A percentile compares a stretch with the other conserved stretches of the same genome.
These are phyloP conservation scores for Acrobasis repandana DNA, from an alignment of 2,888 invertebrate species.

Conservation along the genomic window DNA sequence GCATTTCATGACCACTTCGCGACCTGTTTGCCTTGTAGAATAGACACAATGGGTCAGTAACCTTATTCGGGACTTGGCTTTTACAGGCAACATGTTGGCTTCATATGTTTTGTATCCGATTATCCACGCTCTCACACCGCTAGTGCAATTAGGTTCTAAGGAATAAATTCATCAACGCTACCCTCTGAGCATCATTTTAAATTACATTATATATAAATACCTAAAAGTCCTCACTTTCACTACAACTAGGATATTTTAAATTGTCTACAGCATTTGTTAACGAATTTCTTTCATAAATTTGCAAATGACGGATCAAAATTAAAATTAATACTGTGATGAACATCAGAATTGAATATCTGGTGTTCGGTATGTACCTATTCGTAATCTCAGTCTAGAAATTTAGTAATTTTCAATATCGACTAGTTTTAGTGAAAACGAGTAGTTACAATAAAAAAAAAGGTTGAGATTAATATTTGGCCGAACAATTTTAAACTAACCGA, in stretches of 20 bases:
- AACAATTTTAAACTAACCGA: constrained; percentile 26
- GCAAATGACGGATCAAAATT: constrained; percentile 2
- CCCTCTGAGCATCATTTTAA: constrained; percentile 30
- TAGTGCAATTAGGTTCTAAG: not conserved
- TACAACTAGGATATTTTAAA: constrained; percentile 5
- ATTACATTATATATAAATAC: constrained; percentile 20
- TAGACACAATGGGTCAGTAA: too few species aligned
- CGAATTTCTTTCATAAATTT: not conserved
- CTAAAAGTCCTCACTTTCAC: constrained; percentile 19
- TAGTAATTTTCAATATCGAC: constrained; percentile 17
- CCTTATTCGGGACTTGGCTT: not conserved
- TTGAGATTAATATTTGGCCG: constrained; percentile 22
- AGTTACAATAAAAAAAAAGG: constrained; percentile 10
- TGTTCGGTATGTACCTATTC: constrained; percentile 3
- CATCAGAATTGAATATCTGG: not conserved
- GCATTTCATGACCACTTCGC: too few species aligned
- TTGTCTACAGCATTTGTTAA: not conserved
- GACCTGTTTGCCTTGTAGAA: too few species aligned
- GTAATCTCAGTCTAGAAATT: not conserved
- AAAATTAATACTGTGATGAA: not conserved
- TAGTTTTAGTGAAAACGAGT: constrained; percentile 27
- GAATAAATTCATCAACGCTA: constrained; percentile 37
- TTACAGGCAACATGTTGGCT: not conserved
- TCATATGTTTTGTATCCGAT: not conserved
- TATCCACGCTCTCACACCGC: not conserved